Evolutionary conservation across 2,888 invertebrate genomes (phyloP).

Genomic region (Dolomedes plantarius): DNA sequence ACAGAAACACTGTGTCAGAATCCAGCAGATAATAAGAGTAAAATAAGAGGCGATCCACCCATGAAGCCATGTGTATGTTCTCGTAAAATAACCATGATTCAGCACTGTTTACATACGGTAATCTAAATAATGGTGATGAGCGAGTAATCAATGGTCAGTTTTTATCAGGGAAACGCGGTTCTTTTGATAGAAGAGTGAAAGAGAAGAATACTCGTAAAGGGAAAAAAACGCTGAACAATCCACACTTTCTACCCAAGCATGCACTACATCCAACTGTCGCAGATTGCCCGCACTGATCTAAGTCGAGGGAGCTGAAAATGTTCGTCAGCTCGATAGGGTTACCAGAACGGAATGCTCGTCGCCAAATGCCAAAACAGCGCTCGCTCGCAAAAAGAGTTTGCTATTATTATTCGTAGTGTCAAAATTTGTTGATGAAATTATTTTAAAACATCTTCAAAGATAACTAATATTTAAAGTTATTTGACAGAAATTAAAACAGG

Average conservation of each 20-base stretch:
- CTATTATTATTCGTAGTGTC: too few species aligned
- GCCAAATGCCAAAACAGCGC: not conserved
- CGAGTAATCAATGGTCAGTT: not conserved
- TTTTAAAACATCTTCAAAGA: too few species aligned
- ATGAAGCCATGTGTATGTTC: not conserved
- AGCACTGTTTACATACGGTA: not conserved
- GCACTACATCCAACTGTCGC: not conserved
- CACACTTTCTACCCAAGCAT: too few species aligned
- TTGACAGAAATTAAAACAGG: too few species aligned
- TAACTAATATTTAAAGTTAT: too few species aligned
- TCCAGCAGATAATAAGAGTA: not conserved
- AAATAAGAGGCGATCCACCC: not conserved
- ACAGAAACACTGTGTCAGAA: not conserved
- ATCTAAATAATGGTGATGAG: not conserved
- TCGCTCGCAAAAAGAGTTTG: too few species aligned
- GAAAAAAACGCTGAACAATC: too few species aligned
- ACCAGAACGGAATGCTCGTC: not conserved
- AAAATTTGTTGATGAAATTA: too few species aligned
- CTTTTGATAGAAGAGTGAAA: too few species aligned
- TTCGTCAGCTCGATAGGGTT: slow-evolving; percentile 15
- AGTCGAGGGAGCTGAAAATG: not conserved
- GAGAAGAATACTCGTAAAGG: too few species aligned
- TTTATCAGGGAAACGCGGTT: not conserved
- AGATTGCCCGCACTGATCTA: slow-evolving; percentile 13
- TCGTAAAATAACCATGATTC: not conserved